Conservation (phyloP, 2,113 vertebrate species). For the Reinhardtius hippoglossoides region DNA sequence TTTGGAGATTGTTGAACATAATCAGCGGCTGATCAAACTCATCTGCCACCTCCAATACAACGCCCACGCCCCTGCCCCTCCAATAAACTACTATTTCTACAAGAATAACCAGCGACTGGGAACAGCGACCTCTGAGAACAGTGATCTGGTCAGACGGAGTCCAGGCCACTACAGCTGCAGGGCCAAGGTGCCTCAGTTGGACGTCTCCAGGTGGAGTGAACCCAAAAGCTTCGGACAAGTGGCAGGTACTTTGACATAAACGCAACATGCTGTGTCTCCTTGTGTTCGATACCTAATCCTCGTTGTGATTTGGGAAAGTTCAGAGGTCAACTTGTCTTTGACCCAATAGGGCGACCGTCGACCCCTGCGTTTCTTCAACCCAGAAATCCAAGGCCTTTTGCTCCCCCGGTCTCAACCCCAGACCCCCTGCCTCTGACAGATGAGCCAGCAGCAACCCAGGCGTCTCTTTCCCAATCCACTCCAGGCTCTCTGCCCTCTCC, state of each 20-base stretch:
- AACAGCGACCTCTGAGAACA: conserved; percentile 27
- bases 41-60: conserved; percentile 66
- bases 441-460: rapidly evolving
- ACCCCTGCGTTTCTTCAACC: background rate
- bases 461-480: background rate
- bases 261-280: background rate
- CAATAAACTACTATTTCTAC: conserved; percentile 65
- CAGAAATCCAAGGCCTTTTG: background rate
- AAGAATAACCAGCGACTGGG: conserved; percentile 38
- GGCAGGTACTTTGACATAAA: conserved; percentile 27
- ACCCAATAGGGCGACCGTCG: conserved; percentile 8
- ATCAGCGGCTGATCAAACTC: conserved; percentile 32
- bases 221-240: conserved; percentile 17
- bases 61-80: conserved; percentile 34
- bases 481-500: too few relatives aligned
- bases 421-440: too few relatives aligned
- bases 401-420: background rate
- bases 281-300: background rate
- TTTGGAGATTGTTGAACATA: conserved; percentile 33
- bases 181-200: conserved; percentile 59
- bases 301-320: rapidly evolving
- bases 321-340: conserved; percentile 22
- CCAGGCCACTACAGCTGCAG: conserved; percentile 71
- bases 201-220: conserved; percentile 54
- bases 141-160: rapidly evolving